These are phyloP conservation scores for Morone chrysops DNA, from an alignment of 2,113 vertebrate genomes.

Conservation along the genomic window DNA sequence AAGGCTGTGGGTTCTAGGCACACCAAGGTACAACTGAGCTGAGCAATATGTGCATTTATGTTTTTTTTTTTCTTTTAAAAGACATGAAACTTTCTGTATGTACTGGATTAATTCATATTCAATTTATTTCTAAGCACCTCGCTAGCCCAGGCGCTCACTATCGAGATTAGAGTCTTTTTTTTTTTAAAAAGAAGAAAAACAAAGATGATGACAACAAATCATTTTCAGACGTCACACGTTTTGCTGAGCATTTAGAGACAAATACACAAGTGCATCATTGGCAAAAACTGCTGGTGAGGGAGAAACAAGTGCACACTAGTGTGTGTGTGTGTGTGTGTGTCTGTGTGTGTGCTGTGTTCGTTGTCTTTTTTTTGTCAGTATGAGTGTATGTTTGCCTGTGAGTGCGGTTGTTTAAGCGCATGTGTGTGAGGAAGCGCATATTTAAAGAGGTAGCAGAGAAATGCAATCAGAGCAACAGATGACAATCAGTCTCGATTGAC, in stretches of 20 bases:
- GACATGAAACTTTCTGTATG: conserved; percentile 50
- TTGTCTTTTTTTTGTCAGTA: conserved; percentile 17
- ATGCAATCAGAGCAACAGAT: conserved; percentile 50
- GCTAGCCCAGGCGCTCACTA: conserved; percentile 52
- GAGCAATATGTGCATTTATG: conserved; percentile 76
- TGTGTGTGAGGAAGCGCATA: conserved; percentile 59
- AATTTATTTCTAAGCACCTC: conserved; percentile 43
- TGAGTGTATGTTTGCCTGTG: conserved; percentile 31
- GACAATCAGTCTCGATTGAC: conserved; percentile 15
- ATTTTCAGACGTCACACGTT: conserved; percentile 51
- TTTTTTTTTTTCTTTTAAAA: conserved; percentile 46
- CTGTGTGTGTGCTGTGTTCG: conserved; percentile 22
- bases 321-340: conserved; percentile 31
- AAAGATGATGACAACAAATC: conserved; percentile 34
- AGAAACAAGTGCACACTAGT: conserved; percentile 69
- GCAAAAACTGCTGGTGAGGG: conserved; percentile 83
- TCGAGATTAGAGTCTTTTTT: conserved; percentile 32
- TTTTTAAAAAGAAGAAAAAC: conserved; percentile 16
- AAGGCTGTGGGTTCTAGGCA: conserved; percentile 86
- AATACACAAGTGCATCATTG: conserved; percentile 80
- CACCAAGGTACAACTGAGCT: conserved; percentile 84
- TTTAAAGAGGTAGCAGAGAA: conserved; percentile 80
- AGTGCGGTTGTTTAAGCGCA: conserved; percentile 46
- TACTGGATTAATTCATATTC: conserved; percentile 45
- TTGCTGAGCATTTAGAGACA: conserved; percentile 69